phyloP scores from a whole-genome alignment of 2,888 invertebrate species.

The Torymus texanus region DNA sequence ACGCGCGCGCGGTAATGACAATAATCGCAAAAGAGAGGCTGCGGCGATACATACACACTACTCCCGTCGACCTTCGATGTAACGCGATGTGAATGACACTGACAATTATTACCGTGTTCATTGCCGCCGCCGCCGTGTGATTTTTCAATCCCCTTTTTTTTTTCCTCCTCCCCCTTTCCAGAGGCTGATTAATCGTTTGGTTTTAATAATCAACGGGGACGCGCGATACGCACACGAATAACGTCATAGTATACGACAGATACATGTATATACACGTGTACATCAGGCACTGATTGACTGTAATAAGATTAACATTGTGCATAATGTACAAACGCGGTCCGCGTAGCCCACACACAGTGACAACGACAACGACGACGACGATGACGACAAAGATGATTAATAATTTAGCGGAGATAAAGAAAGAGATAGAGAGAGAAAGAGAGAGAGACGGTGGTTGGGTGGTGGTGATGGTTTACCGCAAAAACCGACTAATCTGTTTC shows the following conservation, averaged over 20 bases:
- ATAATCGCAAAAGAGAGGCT: background rate
- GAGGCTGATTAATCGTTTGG: conserved; percentile 41
- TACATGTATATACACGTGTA: background rate
- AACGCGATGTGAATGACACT: conserved; percentile 12
- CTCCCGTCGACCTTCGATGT: conserved; percentile 31
- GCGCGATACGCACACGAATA: background rate
- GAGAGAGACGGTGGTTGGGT: conserved; percentile 61
- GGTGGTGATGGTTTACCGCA: conserved; percentile 70
- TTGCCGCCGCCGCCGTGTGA: background rate
- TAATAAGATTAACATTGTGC: conserved; percentile 34
- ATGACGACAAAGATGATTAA: conserved; percentile 2
- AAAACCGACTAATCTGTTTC: conserved; percentile 73
- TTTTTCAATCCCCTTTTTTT: conserved; percentile 8
- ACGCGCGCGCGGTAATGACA: background rate
- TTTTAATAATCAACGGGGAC: conserved; percentile 27
- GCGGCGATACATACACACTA: background rate
- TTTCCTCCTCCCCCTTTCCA: too few species aligned
- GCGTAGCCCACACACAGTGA: background rate
- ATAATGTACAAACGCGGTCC: conserved; percentile 14
- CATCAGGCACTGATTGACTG: conserved; percentile 34
- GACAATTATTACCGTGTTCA: conserved; percentile 32
- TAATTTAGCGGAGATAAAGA: conserved; percentile 50
- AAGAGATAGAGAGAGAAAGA: conserved; percentile 5
- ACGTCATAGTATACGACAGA: background rate
- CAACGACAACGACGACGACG: too few species aligned